Percentiles rank a stretch among this genome's conserved stretches.
phyloP scores from a whole-genome alignment of 2,888 invertebrate species.

The Zhengitettix transpicula region DNA sequence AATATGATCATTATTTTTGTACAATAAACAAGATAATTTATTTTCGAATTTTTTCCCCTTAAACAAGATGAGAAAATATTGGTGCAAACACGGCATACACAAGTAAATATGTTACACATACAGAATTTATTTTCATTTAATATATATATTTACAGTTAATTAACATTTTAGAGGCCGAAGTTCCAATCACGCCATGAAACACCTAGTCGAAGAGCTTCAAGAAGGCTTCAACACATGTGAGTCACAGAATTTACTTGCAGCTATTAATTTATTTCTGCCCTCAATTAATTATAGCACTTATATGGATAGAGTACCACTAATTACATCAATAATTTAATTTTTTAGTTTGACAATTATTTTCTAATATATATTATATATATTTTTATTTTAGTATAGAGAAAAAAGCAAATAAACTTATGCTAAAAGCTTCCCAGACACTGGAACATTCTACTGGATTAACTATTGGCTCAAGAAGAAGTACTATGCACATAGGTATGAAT shows the following conservation, averaged over 20 bases:
- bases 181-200: conserved; percentile 57
- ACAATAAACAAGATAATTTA: too few species aligned
- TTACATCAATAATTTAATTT: background rate
- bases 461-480: conserved; percentile 46
- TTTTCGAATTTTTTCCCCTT: too few species aligned
- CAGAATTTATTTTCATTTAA: too few species aligned
- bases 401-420: conserved; percentile 67
- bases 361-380: conserved; percentile 7
- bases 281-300: too few species aligned
- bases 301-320: too few species aligned
- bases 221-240: conserved; percentile 67
- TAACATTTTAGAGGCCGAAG: conserved; percentile 40
- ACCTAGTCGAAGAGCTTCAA: conserved; percentile 56
- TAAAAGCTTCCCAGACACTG: conserved; percentile 66
- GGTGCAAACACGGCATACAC: too few species aligned
- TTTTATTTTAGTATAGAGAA: conserved; percentile 41
- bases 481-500: conserved; percentile 16
- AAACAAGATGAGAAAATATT: too few species aligned
- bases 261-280: too few species aligned
- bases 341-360: background rate
- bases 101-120: too few species aligned
- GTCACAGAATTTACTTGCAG: conserved; percentile 17
- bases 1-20: too few species aligned
- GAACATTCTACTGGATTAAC: conserved; percentile 69
- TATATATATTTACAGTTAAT: too few species aligned